phyloP scores from a whole-genome alignment of 2,888 invertebrate genomes.

The Cheilosia impressa region DNA sequence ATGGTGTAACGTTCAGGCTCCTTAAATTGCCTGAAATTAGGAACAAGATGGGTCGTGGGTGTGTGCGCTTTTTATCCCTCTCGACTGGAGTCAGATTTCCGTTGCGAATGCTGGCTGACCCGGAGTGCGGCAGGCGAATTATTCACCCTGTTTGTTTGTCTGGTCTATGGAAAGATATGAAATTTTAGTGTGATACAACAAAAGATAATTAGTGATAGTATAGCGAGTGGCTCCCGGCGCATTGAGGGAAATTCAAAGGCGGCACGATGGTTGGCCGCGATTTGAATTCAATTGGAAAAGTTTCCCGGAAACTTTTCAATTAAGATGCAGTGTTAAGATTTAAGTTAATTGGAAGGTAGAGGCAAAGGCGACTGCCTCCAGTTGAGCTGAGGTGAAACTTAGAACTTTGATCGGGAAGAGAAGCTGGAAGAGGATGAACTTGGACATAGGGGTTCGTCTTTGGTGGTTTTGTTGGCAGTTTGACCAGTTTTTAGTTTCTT shows the following conservation, averaged over 20 bases:
- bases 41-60: conserved; percentile 26
- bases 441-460: neutral
- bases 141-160: conserved; percentile 4
- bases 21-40: conserved; percentile 64
- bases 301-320: conserved; percentile 50
- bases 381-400: conserved; percentile 27
- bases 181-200: conserved; percentile 18
- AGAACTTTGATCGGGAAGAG: conserved; percentile 18
- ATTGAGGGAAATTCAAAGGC: neutral
- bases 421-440: neutral
- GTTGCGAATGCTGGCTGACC: conserved; percentile 5
- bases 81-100: neutral
- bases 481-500: neutral
- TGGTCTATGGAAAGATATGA: neutral
- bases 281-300: conserved; percentile 67
- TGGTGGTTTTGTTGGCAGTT: too few relatives aligned
- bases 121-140: neutral
- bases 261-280: conserved; percentile 32
- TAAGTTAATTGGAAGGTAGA: conserved; percentile 49
- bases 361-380: neutral
- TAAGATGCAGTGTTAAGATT: conserved; percentile 56
- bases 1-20: conserved; percentile 38
- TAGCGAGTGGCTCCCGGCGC: too few relatives aligned
- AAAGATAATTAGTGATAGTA: conserved; percentile 7
- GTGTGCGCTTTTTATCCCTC: neutral